Conservation (phyloP, 2,113 vertebrate genomes). For the Malurus cyaneus region DNA sequence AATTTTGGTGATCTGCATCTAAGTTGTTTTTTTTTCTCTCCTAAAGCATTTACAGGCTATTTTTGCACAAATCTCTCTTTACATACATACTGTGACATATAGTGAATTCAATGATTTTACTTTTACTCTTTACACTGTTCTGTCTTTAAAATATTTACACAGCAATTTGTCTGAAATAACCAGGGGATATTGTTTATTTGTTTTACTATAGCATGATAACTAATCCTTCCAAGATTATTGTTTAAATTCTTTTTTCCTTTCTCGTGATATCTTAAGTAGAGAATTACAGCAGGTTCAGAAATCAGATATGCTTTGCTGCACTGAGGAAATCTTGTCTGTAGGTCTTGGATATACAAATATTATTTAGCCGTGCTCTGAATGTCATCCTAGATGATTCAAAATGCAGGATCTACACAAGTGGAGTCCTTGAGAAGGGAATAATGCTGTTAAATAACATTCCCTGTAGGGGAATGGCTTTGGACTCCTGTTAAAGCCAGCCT, state of each 20-base stretch:
- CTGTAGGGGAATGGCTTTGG: conserved; percentile 25
- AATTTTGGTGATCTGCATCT: background rate
- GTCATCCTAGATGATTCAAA: conserved; percentile 20
- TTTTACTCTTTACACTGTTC: background rate
- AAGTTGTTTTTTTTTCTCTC: background rate
- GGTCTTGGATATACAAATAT: conserved; percentile 4
- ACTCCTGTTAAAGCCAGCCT: conserved; percentile 41
- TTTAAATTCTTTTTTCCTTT: conserved; percentile 13
- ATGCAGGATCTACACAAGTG: background rate
- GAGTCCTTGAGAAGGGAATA: background rate
- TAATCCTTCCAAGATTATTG: background rate
- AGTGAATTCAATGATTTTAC: background rate
- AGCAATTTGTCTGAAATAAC: conserved; percentile 45
- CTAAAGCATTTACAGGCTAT: background rate
- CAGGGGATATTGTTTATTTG: conserved; percentile 36
- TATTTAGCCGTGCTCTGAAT: background rate
- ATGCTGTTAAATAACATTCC: conserved; percentile 52
- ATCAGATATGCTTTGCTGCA: conserved; percentile 23
- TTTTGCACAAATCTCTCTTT: background rate
- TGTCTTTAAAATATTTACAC: conserved; percentile 21
- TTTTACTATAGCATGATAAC: conserved; percentile 24
- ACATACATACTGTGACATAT: background rate
- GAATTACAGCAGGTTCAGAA: conserved; percentile 14
- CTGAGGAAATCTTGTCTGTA: conserved; percentile 31
- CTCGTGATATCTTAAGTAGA: conserved; percentile 1